Conservation (phyloP, 2,888 invertebrate genomes). For the Cremastinae sp. region DNA sequence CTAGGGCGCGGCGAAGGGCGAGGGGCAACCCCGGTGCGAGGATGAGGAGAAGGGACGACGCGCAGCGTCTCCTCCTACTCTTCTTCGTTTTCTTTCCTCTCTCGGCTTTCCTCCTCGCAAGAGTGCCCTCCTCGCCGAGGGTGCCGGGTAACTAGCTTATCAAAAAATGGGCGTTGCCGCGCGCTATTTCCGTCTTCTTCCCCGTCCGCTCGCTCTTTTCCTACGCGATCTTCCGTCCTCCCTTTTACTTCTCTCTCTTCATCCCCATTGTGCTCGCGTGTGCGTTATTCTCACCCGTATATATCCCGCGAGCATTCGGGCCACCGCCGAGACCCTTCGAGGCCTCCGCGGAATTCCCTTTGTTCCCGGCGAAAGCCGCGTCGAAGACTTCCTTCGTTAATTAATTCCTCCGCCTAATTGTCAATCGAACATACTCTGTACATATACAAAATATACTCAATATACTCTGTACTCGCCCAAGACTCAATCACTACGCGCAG, state of each 20-base stretch:
- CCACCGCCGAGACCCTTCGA: no score
- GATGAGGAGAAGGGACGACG: slow-evolving; percentile 13
- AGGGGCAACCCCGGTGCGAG: slow-evolving; percentile 12
- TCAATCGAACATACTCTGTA: no score
- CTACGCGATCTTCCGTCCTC: slow-evolving; percentile 57
- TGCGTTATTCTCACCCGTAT: no score
- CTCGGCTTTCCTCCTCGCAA: slow-evolving; percentile 62
- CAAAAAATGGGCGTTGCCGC: slow-evolving; percentile 81
- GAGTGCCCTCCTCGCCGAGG: slow-evolving; percentile 65
- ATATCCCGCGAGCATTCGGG: no score
- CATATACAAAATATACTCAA: no score
- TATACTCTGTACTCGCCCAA: no score
- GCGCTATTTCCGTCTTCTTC: slow-evolving; percentile 74
- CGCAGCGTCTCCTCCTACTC: slow-evolving; percentile 60
- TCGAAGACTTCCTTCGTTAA: no score
- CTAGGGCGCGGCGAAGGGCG: slow-evolving; percentile 49
- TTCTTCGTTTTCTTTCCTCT: slow-evolving; percentile 60
- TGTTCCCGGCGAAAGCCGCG: no score
- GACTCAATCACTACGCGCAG: no score
- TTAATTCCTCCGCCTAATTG: no score
- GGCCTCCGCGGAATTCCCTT: no score
- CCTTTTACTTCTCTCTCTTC: slow-evolving; percentile 29
- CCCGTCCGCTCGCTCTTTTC: slow-evolving; percentile 60
- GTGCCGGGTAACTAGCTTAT: slow-evolving; percentile 80
- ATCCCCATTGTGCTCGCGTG: slow-evolving; percentile 35